Percentiles rank a stretch among this genome's conserved stretches.
phyloP scores from a whole-genome alignment of 92 coral and sea anemone genomes.

The Epizoanthus fatuus region DNA sequence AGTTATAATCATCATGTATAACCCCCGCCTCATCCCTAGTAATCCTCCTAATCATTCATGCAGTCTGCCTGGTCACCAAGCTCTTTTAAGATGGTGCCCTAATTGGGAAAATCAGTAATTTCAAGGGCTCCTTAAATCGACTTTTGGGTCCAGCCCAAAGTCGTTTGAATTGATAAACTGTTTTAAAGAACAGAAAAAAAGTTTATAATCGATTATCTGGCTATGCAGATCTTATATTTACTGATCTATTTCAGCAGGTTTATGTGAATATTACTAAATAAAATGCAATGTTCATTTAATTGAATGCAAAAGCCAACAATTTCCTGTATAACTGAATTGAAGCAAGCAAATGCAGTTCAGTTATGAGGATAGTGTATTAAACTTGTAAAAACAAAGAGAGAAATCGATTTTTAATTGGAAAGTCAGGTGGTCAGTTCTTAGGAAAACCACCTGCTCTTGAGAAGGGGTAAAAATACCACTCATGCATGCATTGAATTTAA shows the following conservation, averaged over 20 bases:
- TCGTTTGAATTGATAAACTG: slow-evolving; percentile 2
- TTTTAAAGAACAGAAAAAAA: neutral
- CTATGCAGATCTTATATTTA: slow-evolving; percentile 3
- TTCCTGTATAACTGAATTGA: slow-evolving; percentile 30
- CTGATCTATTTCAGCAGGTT: slow-evolving; percentile 28
- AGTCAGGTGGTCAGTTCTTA: slow-evolving; percentile 47
- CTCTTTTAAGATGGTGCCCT: slow-evolving; percentile 32
- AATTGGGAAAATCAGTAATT: slow-evolving; percentile 49
- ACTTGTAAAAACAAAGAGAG: slow-evolving; percentile 48
- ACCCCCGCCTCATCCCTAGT: too few species aligned
- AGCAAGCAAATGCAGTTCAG: slow-evolving; percentile 60
- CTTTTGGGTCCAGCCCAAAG: too few species aligned
- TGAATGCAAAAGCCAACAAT: slow-evolving; percentile 30
- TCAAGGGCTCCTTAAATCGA: neutral
- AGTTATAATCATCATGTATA: too few species aligned
- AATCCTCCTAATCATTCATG: too few species aligned
- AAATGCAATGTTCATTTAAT: slow-evolving; percentile 21
- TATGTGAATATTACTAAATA: slow-evolving; percentile 30
- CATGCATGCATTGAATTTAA: too few species aligned
- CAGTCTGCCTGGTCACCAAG: too few species aligned
- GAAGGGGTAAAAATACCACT: too few species aligned
- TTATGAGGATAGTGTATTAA: slow-evolving; percentile 43
- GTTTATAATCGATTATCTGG: neutral
- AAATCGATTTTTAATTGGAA: slow-evolving; percentile 45
- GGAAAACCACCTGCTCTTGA: neutral